Evolutionary conservation across 2,888 invertebrate genomes (phyloP), one percentile per base, ranked within the genome.

Genomic region (Aelia acuminata): DNA sequence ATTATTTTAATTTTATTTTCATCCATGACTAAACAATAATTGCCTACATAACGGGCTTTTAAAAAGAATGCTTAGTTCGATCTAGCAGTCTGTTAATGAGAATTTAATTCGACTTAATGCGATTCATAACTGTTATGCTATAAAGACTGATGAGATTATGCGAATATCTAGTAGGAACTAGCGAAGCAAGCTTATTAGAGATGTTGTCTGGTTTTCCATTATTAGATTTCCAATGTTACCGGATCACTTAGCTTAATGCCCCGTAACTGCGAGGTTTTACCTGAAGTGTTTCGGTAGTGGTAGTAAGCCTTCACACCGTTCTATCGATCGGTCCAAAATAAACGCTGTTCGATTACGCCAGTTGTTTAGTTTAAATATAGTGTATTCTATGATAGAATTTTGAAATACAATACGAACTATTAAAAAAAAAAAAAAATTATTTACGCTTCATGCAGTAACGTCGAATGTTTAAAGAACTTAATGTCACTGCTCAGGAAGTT

Each of bases 261-360:
- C 63, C 35, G 31, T 70, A 70, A 70, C 63, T 70, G 63, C 35
- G 35, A 35, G 63, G 63, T 70, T 70, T 70, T 70, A 35, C 63
- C 35, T 18, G 5, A 11, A 70, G 31, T 70, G 63, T 70, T 70
- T 18, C 35, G 1, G 7, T 18, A 35, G 31, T 35, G 63, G 63
- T 35, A 70, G 63, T 35, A 70, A 35, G 35, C 63, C 7, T 70
- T 70, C 18, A 31, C 31, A 35, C 18, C 18, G 63, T 63, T 15
- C 31, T 70, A 70, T 70, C 35, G 63, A 63, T 63, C 31, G 3
- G 31, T 13, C 31, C 18, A 63, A 31, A 63, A 31, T 31, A 63
- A 63, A 26, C 63, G 20, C 63, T 63, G 13, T 63, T 63, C 31
- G 53, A 57, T 57, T 57, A 26, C n/a, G 26, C n/a, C n/a, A 26